phyloP scores from a whole-genome alignment of 2,797 vertebrate genomes.

The Pterois miles region DNA sequence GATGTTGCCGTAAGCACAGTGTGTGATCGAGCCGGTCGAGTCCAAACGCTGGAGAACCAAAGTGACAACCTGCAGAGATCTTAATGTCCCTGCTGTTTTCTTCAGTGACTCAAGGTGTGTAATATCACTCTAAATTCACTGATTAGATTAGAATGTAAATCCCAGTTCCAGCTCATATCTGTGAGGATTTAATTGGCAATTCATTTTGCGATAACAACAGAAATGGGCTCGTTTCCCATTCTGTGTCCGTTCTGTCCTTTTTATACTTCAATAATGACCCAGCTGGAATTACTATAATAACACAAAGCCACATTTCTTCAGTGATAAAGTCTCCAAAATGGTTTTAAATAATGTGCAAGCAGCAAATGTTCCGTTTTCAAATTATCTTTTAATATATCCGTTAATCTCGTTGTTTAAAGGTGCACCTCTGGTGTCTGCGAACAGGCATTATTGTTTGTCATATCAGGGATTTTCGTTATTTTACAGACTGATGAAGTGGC shows the following conservation, averaged over 20 bases:
- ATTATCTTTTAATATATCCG: background rate
- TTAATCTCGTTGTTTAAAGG: background rate
- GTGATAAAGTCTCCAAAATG: background rate
- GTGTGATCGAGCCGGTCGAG: slow-evolving; percentile 58
- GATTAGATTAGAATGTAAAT: background rate
- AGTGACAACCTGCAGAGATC: slow-evolving; percentile 17
- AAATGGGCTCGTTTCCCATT: background rate
- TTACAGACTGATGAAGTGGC: background rate
- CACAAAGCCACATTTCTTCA: background rate
- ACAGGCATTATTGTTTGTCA: background rate
- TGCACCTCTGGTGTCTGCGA: background rate
- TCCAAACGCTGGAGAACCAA: slow-evolving; percentile 57
- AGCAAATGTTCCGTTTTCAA: background rate
- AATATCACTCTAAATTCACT: background rate
- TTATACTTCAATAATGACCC: background rate
- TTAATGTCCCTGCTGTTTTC: background rate
- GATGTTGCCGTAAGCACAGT: slow-evolving; percentile 79
- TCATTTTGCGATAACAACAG: background rate
- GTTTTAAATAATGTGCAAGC: background rate
- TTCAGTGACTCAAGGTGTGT: background rate
- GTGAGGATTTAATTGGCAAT: background rate
- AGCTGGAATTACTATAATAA: background rate
- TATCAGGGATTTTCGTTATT: background rate
- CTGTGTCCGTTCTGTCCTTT: background rate
- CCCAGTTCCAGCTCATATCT: background rate